Evolutionary conservation across 2,113 vertebrate species (phyloP).

Genomic region (Amphilophus citrinellus): DNA sequence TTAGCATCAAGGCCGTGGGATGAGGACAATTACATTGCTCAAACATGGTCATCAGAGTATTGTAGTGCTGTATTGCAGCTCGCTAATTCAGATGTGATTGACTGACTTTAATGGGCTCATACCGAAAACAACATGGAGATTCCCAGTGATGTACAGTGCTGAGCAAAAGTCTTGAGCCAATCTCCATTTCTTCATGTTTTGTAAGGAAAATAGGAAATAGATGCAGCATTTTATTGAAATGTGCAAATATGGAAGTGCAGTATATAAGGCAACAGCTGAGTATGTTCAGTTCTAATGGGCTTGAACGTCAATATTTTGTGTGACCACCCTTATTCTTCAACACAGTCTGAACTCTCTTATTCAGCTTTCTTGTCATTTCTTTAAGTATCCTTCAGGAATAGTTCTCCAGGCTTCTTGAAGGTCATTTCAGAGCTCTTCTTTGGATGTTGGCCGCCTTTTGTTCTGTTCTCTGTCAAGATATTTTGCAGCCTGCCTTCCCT

Average conservation of each 20-base stretch:
- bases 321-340: not conserved
- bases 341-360: not conserved
- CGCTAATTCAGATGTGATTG: no score
- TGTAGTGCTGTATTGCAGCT: not conserved
- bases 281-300: no score
- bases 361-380: not conserved
- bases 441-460: not conserved
- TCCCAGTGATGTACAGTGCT: no score
- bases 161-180: not conserved
- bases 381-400: not conserved
- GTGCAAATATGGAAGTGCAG: accelerated
- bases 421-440: not conserved
- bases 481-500: not conserved
- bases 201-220: not conserved
- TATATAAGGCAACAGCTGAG: not conserved
- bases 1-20: constrained; percentile 29
- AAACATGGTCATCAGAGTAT: not conserved
- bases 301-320: no score
- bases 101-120: no score
- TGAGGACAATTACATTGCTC: not conserved
- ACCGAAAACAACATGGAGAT: no score
- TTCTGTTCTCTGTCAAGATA: not conserved
- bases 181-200: not conserved
- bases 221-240: not conserved
- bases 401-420: not conserved